These are phyloP conservation scores for Drosophila anceps DNA, from an alignment of 2,888 invertebrate species.

Conservation along the genomic window DNA sequence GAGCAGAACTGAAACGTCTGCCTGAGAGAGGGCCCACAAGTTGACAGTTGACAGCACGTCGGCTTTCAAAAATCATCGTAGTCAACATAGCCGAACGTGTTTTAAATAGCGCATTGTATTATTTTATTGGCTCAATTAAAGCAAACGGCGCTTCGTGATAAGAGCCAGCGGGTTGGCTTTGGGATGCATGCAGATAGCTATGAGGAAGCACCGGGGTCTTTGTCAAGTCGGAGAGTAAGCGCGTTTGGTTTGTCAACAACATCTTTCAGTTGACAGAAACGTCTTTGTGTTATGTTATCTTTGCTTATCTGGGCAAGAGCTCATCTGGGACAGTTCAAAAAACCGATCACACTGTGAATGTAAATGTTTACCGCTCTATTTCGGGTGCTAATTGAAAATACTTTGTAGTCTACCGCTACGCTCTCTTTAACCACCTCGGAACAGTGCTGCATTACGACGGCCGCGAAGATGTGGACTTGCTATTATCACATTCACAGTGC, in stretches of 20 bases:
- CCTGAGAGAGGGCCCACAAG: constrained; percentile 50
- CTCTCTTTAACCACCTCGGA: neutral
- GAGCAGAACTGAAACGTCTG: constrained; percentile 59
- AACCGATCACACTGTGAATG: neutral
- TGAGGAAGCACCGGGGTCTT: constrained; percentile 3
- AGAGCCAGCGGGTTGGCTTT: constrained; percentile 43
- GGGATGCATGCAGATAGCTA: constrained; percentile 14
- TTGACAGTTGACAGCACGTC: constrained; percentile 45
- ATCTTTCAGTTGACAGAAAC: constrained; percentile 21
- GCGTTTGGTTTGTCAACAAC: constrained; percentile 58
- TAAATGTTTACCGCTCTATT: constrained; percentile 39
- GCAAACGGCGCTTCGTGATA: constrained; percentile 62
- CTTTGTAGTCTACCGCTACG: constrained; percentile 33
- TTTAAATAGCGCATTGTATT: constrained; percentile 75
- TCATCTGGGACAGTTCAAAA: constrained; percentile 10
- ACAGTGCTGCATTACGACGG: constrained; percentile 17
- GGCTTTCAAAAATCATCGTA: constrained; percentile 61
- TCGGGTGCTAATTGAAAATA: constrained; percentile 33
- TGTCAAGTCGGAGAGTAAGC: constrained; percentile 24
- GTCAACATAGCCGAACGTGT: constrained; percentile 54
- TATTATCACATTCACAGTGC: constrained; percentile 54
- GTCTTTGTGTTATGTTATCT: constrained; percentile 7
- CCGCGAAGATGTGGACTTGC: constrained; percentile 12
- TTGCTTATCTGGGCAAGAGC: constrained; percentile 12
- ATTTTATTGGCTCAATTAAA: constrained; percentile 83